A percentile compares a stretch with the other conserved stretches of the same genome.
phyloP scores from a whole-genome alignment of 2,888 invertebrate species.

The Drosophila demipolita region DNA sequence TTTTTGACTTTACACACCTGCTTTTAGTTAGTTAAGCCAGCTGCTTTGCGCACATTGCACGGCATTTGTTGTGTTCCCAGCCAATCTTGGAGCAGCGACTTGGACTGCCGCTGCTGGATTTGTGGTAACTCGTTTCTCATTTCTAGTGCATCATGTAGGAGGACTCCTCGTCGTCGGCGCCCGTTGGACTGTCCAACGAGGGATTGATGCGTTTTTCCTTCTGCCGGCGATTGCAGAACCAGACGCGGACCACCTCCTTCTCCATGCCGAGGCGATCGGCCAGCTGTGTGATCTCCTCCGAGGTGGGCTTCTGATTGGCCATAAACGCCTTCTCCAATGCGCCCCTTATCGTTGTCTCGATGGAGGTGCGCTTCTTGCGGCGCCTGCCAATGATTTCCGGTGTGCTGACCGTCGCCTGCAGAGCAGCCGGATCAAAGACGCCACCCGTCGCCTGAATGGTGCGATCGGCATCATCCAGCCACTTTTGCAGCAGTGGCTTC shows the following conservation, averaged over 20 bases:
- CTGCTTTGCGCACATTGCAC: slow-evolving; percentile 67
- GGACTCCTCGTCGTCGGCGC: slow-evolving; percentile 86
- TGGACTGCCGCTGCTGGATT: background rate
- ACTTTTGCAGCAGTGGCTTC: slow-evolving; percentile 98
- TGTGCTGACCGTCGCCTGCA: slow-evolving; percentile 91
- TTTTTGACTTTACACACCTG: slow-evolving; percentile 53
- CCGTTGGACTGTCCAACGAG: slow-evolving; percentile 90
- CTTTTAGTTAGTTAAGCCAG: slow-evolving; percentile 40
- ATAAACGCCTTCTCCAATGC: slow-evolving; percentile 97
- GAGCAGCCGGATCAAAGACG: slow-evolving; percentile 84
- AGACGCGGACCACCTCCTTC: slow-evolving; percentile 96
- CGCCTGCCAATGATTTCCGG: slow-evolving; percentile 96
- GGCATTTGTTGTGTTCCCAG: slow-evolving; percentile 45
- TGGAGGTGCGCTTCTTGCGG: slow-evolving; percentile 98
- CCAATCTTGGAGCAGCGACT: slow-evolving; percentile 9
- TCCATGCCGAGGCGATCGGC: slow-evolving; percentile 98
- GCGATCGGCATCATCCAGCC: slow-evolving; percentile 97
- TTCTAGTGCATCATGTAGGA: slow-evolving; percentile 82
- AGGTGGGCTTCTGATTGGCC: slow-evolving; percentile 98
- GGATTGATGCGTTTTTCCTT: slow-evolving; percentile 99
- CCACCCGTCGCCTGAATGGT: slow-evolving; percentile 90
- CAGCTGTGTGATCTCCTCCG: slow-evolving; percentile 96
- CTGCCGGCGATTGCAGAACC: slow-evolving; percentile 98
- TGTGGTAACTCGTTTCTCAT: background rate
- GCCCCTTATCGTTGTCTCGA: slow-evolving; percentile 97